A percentile compares a stretch with the other conserved stretches of the same genome.
Conservation (phyloP, 37 sponge, comb jelly and placozoan species). For the Sycon ciliatum region DNA sequence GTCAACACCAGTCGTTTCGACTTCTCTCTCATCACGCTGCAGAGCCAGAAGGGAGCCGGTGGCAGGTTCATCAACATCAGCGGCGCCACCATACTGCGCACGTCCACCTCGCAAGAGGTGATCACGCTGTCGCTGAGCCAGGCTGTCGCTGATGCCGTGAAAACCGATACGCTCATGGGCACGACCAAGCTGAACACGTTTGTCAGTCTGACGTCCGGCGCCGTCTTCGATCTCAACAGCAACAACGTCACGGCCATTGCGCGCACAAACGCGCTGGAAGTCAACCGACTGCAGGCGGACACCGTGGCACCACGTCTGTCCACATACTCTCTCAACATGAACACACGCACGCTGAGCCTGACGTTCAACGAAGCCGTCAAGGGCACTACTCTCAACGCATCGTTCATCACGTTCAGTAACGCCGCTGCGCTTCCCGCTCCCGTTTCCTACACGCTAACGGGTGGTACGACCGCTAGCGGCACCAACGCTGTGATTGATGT, state of each 20-base stretch:
- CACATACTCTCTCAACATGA: background rate
- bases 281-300: background rate
- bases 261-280: background rate
- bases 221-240: background rate
- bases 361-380: background rate
- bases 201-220: background rate
- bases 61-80: no score
- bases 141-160: constrained; percentile 30
- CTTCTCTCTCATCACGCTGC: background rate
- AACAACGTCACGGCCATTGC: background rate
- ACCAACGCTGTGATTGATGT: constrained; percentile 46
- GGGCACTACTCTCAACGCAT: background rate
- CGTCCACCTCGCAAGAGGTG: no score
- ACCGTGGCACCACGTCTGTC: background rate
- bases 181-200: background rate
- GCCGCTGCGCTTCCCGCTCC: constrained; percentile 18
- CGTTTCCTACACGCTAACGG: constrained; percentile 36
- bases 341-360: background rate
- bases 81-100: no score
- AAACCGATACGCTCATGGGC: background rate
- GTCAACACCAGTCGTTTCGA: background rate
- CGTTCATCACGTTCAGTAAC: background rate
- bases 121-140: constrained; percentile 33
- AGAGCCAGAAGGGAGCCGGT: no score
- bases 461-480: constrained; percentile 30